phyloP scores from a whole-genome alignment of 2,797 vertebrate species.

The Arctocebus calabarensis region DNA sequence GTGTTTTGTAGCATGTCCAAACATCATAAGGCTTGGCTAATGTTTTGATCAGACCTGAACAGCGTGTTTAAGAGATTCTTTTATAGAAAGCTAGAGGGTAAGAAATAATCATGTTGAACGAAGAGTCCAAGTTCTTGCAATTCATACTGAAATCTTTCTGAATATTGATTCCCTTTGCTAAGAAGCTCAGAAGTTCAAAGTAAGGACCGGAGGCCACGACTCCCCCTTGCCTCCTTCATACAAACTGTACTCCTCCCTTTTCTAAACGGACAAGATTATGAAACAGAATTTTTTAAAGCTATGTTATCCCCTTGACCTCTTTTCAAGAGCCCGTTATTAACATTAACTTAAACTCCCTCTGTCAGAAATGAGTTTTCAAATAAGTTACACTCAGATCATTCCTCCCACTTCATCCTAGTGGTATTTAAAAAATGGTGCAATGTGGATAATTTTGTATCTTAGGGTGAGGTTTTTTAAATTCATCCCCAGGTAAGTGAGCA shows the following conservation, averaged over 20 bases:
- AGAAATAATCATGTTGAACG: conserved; percentile 87
- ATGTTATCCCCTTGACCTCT: conserved; percentile 51
- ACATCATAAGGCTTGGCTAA: conserved; percentile 82
- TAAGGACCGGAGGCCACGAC: conserved; percentile 81
- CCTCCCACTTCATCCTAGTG: conserved; percentile 67
- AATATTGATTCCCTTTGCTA: conserved; percentile 87
- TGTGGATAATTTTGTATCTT: conserved; percentile 61
- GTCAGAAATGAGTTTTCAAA: conserved; percentile 77
- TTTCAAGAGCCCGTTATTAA: conserved; percentile 79
- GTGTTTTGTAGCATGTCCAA: conserved; percentile 81
- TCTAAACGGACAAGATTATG: conserved; percentile 83
- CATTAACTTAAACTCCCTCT: conserved; percentile 81
- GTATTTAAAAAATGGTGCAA: conserved; percentile 79
- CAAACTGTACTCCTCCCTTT: conserved; percentile 75
- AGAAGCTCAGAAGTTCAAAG: conserved; percentile 88
- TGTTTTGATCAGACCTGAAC: conserved; percentile 85
- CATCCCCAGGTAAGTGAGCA: conserved; percentile 54
- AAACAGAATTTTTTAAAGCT: conserved; percentile 81
- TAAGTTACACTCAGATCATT: conserved; percentile 81
- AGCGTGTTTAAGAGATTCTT: conserved; percentile 82
- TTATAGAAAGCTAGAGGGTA: conserved; percentile 84
- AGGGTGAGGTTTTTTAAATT: conserved; percentile 48
- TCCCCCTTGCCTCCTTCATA: conserved; percentile 76
- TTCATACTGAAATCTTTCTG: conserved; percentile 83
- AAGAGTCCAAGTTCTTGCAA: conserved; percentile 83